phyloP scores from a whole-genome alignment of 2,888 invertebrate species.

The Latrodectus elegans region DNA sequence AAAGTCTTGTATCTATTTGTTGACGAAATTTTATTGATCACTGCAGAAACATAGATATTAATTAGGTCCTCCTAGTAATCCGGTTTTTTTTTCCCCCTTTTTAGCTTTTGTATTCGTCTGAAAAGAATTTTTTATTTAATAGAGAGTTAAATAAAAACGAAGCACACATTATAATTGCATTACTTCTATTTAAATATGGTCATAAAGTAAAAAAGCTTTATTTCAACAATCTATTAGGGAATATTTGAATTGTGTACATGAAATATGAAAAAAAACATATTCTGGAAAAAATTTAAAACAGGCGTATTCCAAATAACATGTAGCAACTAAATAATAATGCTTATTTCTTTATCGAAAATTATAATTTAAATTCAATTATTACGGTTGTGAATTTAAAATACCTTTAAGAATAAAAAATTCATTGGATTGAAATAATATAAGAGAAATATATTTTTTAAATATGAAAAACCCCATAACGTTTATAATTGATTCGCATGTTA shows the following conservation, averaged over 20 bases:
- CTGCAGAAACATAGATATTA: neutral
- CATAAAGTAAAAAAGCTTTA: neutral
- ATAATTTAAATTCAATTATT: too few relatives aligned
- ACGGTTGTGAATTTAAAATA: too few relatives aligned
- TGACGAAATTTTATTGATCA: constrained; percentile 13
- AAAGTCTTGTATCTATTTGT: constrained; percentile 17
- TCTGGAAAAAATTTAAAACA: too few relatives aligned
- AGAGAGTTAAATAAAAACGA: neutral
- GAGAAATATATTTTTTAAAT: too few relatives aligned
- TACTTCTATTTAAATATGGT: neutral
- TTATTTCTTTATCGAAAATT: too few relatives aligned
- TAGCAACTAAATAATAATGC: too few relatives aligned
- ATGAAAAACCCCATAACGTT: too few relatives aligned
- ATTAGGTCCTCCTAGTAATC: neutral
- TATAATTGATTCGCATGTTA: too few relatives aligned
- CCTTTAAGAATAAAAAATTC: too few relatives aligned
- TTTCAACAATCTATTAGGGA: neutral
- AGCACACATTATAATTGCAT: neutral
- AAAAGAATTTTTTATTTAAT: neutral
- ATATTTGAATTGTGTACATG: neutral
- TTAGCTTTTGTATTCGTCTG: neutral
- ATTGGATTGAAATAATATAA: too few relatives aligned
- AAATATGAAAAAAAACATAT: too few relatives aligned
- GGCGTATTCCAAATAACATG: too few relatives aligned
- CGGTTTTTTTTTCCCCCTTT: neutral